phyloP scores from a whole-genome alignment of 2,113 vertebrate genomes.

The Chamaea fasciata region DNA sequence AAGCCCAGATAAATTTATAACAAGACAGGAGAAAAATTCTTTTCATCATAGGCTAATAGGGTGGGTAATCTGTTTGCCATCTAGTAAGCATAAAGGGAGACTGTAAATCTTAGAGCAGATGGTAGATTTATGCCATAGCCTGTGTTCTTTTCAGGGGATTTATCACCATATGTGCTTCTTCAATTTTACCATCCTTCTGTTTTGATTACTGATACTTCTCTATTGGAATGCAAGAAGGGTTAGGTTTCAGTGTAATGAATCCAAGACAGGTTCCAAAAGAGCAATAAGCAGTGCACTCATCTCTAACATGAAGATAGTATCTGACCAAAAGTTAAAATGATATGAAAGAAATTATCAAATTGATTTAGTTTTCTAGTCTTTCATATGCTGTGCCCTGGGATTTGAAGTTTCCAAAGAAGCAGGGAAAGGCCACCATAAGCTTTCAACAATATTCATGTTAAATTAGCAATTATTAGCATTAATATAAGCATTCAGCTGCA shows the following conservation, averaged over 20 bases:
- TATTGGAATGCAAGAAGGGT: background rate
- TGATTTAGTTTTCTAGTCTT: background rate
- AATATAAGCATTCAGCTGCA: background rate
- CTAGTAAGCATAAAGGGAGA: background rate
- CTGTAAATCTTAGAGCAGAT: conserved; percentile 19
- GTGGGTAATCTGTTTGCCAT: conserved; percentile 3
- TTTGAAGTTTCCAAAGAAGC: background rate
- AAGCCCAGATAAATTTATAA: background rate
- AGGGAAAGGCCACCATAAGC: background rate
- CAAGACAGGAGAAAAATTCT: background rate
- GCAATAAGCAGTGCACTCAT: background rate
- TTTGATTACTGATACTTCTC: conserved; percentile 5
- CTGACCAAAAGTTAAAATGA: background rate
- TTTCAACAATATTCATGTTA: background rate
- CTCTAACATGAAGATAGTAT: background rate
- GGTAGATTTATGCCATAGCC: conserved; percentile 5
- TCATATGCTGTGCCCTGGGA: background rate
- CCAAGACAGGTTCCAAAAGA: background rate
- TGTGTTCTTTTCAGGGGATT: conserved; percentile 24
- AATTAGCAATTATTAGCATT: conserved; percentile 7
- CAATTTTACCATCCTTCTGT: conserved; percentile 6
- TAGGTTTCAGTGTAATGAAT: background rate
- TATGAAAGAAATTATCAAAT: background rate
- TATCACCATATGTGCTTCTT: conserved; percentile 9
- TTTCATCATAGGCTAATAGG: background rate